Evolutionary conservation across 1,140 invertebrate species (phyloP).

Genomic region (Yoshiicerus persimilis): DNA sequence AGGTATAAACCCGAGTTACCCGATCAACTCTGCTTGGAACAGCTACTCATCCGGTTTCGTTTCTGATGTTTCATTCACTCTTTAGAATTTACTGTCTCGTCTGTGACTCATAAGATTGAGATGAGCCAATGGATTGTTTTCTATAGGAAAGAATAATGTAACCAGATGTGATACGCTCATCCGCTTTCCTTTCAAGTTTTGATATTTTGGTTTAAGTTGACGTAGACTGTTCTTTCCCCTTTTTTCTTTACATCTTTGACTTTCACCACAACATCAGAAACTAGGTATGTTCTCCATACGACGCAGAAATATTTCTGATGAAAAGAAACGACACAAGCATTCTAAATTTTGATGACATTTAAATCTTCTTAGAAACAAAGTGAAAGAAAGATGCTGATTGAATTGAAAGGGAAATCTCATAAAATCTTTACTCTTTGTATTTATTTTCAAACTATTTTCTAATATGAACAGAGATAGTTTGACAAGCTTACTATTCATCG

Average conservation of each 20-base stretch:
- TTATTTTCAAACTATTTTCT: neutral
- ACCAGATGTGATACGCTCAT: neutral
- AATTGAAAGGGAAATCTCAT: neutral
- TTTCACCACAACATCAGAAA: neutral
- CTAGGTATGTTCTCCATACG: neutral
- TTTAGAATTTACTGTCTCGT: neutral
- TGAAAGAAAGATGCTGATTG: neutral
- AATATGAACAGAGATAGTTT: neutral
- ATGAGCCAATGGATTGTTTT: neutral
- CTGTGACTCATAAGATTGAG: neutral
- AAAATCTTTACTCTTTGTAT: neutral
- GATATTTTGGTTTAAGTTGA: neutral
- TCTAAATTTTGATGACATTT: conserved; percentile 1
- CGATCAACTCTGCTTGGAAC: neutral
- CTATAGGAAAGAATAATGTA: neutral
- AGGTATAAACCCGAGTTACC: neutral
- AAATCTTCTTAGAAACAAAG: neutral
- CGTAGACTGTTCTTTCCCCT: neutral
- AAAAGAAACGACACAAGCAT: neutral
- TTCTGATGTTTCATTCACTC: neutral
- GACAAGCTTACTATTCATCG: neutral
- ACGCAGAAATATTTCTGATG: neutral
- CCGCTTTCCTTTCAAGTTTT: neutral
- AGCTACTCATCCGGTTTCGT: neutral
- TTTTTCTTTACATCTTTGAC: neutral